Base-by-base conservation (phyloP, 2,113 vertebrate species). In the Nannobrachium achirus region DNA sequence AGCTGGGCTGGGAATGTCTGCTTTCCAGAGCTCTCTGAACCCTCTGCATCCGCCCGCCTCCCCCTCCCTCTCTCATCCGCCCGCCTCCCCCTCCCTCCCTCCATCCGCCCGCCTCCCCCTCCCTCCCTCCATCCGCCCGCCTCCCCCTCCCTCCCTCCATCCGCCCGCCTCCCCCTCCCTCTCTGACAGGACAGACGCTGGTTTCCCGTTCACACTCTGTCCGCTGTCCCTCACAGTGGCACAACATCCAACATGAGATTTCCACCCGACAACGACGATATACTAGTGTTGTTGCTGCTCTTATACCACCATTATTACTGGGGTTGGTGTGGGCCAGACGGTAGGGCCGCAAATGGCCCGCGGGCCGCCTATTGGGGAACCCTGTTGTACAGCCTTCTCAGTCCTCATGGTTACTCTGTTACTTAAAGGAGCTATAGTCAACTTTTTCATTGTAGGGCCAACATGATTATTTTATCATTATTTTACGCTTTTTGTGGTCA, bases 171-270 rank as follows among this genome's bases (percentile, higher is more conserved):
- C 11, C 44, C 13, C 11, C 44, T 62, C 19, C 16, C 6, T 19
- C 41, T 52, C 49, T 0, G 42, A 71, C 69, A 86, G 68, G 70
- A 87, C 81, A 76, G 76, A 74, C 69, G 10, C 56, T 73, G 56
- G 38, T 86, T 87, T 89, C 89, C 87, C 68, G 86, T 88, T 89
- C 89, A 89, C 89, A 89, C 79, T 79, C 83, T 79, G 25, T 85
- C 51, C 66, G 65, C 69, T 49, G 25, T 25, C 64, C 48, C 64
- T 66, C 52, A 56, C 41, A 39, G 33, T 60, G 56, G 71, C 52
- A 70, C 8, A 39, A 42, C 44, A 8, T 60, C 11, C 45, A 20
- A 13, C n/a, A n/a, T n/a, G n/a, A n/a, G n/a, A n/a, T n/a, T n/a
- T n/a, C n/a, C n/a, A n/a, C n/a, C n/a, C n/a, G n/a, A n/a, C n/a